These are phyloP conservation scores for Gymnoscelis rufifasciata DNA, from an alignment of 2,888 invertebrate species.

Conservation along the genomic window DNA sequence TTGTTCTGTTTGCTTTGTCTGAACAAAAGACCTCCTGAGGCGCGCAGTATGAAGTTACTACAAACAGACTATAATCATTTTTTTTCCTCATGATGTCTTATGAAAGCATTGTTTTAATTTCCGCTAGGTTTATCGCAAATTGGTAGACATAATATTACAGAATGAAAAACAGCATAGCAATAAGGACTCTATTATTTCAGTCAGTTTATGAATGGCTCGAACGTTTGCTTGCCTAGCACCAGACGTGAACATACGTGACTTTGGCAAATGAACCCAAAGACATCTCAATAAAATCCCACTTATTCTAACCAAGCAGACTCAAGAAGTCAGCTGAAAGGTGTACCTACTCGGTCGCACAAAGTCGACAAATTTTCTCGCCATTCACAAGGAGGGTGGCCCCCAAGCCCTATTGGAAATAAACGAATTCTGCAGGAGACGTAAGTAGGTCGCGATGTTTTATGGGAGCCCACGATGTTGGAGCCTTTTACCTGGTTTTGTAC, in stretches of 20 bases:
- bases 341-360: constrained; percentile 44
- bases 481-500: constrained; percentile 15
- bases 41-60: constrained; percentile 1
- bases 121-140: too few species aligned
- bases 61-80: not conserved
- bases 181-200: too few species aligned
- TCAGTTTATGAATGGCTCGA: not conserved
- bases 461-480: constrained; percentile 27
- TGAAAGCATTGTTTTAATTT: too few species aligned
- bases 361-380: constrained; percentile 55
- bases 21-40: not conserved
- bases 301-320: constrained; percentile 18
- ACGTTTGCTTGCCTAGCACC: not conserved
- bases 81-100: not conserved
- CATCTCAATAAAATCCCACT: constrained; percentile 6
- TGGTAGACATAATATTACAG: too few species aligned
- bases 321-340: constrained; percentile 39
- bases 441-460: constrained; percentile 64
- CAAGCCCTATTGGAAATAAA: constrained; percentile 56
- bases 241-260: constrained; percentile 1
- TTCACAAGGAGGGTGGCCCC: constrained; percentile 48
- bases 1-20: constrained; percentile 1
- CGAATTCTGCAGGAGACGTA: constrained; percentile 57
- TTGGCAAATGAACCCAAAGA: not conserved
- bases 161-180: too few species aligned